phyloP scores from a whole-genome alignment of 2,113 vertebrate species.

The Ranitomeya variabilis region DNA sequence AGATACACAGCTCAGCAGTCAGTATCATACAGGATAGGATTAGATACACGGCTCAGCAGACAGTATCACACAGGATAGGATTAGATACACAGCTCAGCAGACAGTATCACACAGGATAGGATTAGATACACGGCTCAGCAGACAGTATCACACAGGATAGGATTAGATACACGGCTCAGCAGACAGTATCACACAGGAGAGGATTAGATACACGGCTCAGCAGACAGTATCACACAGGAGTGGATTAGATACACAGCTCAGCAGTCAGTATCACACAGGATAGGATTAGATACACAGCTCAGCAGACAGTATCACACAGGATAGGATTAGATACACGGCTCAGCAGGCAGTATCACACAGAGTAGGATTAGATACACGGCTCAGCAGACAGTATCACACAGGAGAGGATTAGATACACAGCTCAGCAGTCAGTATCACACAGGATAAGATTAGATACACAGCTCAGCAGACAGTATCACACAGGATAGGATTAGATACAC shows the following conservation, averaged over 20 bases:
- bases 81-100: not conserved
- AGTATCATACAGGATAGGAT: not conserved
- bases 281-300: not conserved
- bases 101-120: not conserved
- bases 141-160: not conserved
- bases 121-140: not conserved
- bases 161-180: not conserved
- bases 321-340: not conserved
- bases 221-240: not conserved
- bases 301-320: not conserved
- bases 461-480: not conserved
- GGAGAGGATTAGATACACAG: not conserved
- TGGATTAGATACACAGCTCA: not conserved
- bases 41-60: not conserved
- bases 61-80: not conserved
- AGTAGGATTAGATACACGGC: not conserved
- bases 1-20: not conserved
- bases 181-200: not conserved
- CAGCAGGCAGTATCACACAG: not conserved
- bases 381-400: not conserved
- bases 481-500: not conserved
- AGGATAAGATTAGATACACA: not conserved
- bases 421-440: not conserved
- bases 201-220: not conserved
- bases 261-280: not conserved